A percentile compares a stretch with the other conserved stretches of the same genome.
phyloP scores from a whole-genome alignment of 2,113 vertebrate genomes.

The Epinephelus moara region DNA sequence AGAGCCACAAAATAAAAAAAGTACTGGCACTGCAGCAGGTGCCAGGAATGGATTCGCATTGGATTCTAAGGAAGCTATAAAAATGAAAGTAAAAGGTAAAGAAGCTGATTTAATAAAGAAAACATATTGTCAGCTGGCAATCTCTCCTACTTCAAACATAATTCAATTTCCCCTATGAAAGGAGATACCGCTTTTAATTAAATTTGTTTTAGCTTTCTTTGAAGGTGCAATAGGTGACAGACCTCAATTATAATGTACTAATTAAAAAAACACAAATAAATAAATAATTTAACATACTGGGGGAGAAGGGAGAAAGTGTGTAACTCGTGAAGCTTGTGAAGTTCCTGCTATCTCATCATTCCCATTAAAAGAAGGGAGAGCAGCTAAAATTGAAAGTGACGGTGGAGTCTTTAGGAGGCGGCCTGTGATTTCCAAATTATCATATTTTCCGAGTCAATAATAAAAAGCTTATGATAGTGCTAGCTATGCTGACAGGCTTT shows the following conservation, averaged over 20 bases:
- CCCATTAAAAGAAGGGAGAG: slow-evolving; percentile 81
- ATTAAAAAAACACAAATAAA: slow-evolving; percentile 81
- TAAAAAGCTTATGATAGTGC: slow-evolving; percentile 88
- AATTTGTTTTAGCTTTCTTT: slow-evolving; percentile 84
- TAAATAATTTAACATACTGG: slow-evolving; percentile 75
- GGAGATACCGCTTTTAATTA: slow-evolving; percentile 86
- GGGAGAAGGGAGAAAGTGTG: slow-evolving; percentile 49
- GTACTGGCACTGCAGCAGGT: slow-evolving; percentile 2
- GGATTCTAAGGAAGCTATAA: slow-evolving; percentile 62
- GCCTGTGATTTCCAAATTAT: slow-evolving; percentile 88
- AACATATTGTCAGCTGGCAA: slow-evolving; percentile 81
- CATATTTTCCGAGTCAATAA: slow-evolving; percentile 89
- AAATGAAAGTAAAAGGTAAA: slow-evolving; percentile 62
- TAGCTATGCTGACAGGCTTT: slow-evolving; percentile 85
- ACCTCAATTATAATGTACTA: slow-evolving; percentile 86
- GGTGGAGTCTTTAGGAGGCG: slow-evolving; percentile 83
- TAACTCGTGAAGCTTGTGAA: slow-evolving; percentile 76
- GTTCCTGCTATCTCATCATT: slow-evolving; percentile 80
- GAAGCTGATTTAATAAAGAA: slow-evolving; percentile 79
- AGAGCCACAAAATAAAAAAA: slow-evolving; percentile 61
- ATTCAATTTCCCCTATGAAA: slow-evolving; percentile 83
- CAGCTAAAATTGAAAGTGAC: slow-evolving; percentile 85
- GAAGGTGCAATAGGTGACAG: slow-evolving; percentile 84
- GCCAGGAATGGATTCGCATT: slow-evolving; percentile 55
- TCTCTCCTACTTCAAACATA: slow-evolving; percentile 84